Evolutionary conservation across 2,113 vertebrate species (phyloP).

Genomic region (Microtus richardsoni): DNA sequence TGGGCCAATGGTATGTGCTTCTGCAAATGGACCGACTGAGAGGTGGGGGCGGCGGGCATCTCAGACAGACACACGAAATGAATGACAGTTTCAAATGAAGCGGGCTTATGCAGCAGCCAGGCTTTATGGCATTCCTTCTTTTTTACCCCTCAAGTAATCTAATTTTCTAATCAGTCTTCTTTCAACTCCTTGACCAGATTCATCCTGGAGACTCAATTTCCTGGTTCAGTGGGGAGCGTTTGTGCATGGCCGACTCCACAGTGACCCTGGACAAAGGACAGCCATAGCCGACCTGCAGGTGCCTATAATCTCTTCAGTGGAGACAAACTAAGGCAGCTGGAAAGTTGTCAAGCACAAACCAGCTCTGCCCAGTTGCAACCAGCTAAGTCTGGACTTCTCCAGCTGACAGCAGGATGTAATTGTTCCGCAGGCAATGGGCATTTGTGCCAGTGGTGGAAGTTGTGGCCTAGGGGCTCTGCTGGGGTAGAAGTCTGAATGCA

Average conservation of each 20-base stretch:
- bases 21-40: background rate
- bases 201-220: slow-evolving; percentile 62
- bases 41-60: background rate
- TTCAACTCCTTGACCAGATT: slow-evolving; percentile 58
- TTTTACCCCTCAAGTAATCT: slow-evolving; percentile 49
- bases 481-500: background rate
- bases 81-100: background rate
- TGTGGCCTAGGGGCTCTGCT: slow-evolving; percentile 14
- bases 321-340: slow-evolving; percentile 7
- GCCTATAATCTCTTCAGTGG: slow-evolving; percentile 59
- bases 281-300: background rate
- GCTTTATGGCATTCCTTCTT: slow-evolving; percentile 60
- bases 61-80: background rate
- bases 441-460: background rate
- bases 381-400: background rate
- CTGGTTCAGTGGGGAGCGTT: slow-evolving; percentile 54
- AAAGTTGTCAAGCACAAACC: background rate
- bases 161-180: slow-evolving; percentile 72
- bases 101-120: background rate
- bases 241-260: background rate
- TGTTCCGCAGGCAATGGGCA: background rate
- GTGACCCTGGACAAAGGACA: slow-evolving; percentile 40
- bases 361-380: background rate
- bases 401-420: background rate
- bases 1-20: background rate